Evolutionary conservation across 1,140 invertebrate species (phyloP).

Genomic region (Tetragnatha versicolor): DNA sequence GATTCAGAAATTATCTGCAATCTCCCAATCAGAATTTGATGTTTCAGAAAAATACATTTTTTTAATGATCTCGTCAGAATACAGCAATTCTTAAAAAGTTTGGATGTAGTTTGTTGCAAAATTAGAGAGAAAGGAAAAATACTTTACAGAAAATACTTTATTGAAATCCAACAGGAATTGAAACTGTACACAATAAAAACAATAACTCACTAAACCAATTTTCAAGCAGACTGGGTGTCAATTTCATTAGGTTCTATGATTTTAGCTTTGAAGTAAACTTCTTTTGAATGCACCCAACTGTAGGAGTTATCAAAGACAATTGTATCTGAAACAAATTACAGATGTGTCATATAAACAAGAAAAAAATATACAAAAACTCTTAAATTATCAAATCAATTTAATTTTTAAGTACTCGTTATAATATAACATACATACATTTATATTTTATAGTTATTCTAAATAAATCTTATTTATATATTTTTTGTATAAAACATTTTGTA

Average conservation of each 20-base stretch:
- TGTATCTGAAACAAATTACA: conserved; percentile 3
- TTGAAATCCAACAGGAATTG: neutral
- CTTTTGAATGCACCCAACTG: conserved; percentile 6
- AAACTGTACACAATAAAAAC: neutral
- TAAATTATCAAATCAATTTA: neutral
- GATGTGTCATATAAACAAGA: neutral
- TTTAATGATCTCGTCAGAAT: too few relatives aligned
- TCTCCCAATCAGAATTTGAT: too few relatives aligned
- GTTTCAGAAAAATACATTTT: too few relatives aligned
- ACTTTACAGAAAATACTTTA: neutral
- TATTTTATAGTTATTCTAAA: too few relatives aligned
- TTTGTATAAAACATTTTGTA: too few relatives aligned
- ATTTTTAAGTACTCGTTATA: neutral
- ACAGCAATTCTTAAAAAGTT: too few relatives aligned
- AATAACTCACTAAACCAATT: neutral
- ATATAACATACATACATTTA: too few relatives aligned
- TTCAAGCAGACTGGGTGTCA: neutral
- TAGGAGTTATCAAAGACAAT: conserved; percentile 1
- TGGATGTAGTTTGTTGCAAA: too few relatives aligned
- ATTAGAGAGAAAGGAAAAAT: neutral
- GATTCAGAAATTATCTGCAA: too few relatives aligned
- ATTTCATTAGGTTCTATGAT: neutral
- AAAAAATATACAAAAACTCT: neutral
- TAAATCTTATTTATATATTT: too few relatives aligned
- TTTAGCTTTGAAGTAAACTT: neutral